Conservation (phyloP, 2,113 vertebrate genomes). For the Grammomys dolichurus region DNA sequence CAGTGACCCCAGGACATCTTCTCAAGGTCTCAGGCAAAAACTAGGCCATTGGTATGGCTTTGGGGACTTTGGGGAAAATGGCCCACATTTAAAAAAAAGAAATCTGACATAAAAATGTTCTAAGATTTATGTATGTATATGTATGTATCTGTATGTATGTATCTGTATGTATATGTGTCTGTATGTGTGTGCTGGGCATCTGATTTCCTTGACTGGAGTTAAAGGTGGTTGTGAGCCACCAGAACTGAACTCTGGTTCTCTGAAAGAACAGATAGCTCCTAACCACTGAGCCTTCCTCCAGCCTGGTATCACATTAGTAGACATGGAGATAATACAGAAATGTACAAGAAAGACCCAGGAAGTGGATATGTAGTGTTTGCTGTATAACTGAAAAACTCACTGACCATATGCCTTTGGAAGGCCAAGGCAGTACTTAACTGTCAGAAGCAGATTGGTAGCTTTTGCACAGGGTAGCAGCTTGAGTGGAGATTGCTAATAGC, state of each 20-base stretch:
- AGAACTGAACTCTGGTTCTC: neutral
- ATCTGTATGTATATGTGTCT: neutral
- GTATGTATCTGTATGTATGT: no score
- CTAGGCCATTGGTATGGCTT: neutral
- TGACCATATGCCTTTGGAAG: neutral
- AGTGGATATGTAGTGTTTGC: neutral
- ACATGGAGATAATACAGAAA: neutral
- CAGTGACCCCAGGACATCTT: neutral
- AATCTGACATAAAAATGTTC: neutral
- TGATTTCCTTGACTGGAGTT: neutral
- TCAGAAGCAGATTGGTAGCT: neutral
- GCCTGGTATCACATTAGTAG: neutral
- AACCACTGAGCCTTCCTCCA: neutral
- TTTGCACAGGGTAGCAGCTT: slow-evolving; percentile 15
- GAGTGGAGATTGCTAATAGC: neutral
- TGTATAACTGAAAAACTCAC: neutral
- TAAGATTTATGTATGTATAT: neutral
- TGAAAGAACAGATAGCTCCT: neutral
- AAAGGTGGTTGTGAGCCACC: neutral
- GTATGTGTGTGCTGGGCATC: neutral
- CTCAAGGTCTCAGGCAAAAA: neutral
- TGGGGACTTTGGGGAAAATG: neutral
- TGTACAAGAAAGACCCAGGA: neutral
- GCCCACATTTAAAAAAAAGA: neutral
- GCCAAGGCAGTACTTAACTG: neutral